These are phyloP conservation scores for Hydrotaea cyrtoneurina DNA, from an alignment of 2,888 invertebrate species.

Conservation along the genomic window DNA sequence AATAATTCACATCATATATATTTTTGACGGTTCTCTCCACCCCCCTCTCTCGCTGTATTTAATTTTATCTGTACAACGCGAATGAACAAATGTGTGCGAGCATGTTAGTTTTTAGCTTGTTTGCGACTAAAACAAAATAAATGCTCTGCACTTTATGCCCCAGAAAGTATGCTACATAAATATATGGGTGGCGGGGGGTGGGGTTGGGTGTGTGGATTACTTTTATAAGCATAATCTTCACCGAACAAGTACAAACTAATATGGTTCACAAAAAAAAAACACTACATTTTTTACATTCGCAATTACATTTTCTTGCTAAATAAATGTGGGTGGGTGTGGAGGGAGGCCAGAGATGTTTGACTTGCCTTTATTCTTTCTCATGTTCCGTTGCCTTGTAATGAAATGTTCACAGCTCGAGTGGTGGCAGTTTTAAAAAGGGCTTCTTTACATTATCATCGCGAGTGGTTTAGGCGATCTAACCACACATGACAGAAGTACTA, in stretches of 20 bases:
- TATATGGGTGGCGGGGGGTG: too few species aligned
- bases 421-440: neutral
- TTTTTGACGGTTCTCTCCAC: slow-evolving; percentile 10
- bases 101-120: neutral
- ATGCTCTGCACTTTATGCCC: slow-evolving; percentile 5
- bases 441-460: neutral
- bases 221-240: slow-evolving; percentile 7
- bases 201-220: neutral
- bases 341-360: slow-evolving; percentile 2
- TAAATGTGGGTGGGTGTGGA: neutral
- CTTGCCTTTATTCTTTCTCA: neutral
- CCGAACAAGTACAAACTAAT: neutral
- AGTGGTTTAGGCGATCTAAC: too few species aligned
- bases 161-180: slow-evolving; percentile 39
- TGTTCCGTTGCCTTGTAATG: neutral
- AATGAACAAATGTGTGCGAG: neutral
- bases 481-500: too few species aligned
- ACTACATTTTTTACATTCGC: slow-evolving; percentile 3
- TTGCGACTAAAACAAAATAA: neutral
- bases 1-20: slow-evolving; percentile 28
- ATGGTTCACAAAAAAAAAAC: neutral
- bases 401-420: neutral
- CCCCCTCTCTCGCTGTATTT: neutral
- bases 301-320: slow-evolving; percentile 16
- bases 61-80: neutral